Base-by-base conservation (phyloP, 2,797 vertebrate genomes). In the Macrochelys suwanniensis region DNA sequence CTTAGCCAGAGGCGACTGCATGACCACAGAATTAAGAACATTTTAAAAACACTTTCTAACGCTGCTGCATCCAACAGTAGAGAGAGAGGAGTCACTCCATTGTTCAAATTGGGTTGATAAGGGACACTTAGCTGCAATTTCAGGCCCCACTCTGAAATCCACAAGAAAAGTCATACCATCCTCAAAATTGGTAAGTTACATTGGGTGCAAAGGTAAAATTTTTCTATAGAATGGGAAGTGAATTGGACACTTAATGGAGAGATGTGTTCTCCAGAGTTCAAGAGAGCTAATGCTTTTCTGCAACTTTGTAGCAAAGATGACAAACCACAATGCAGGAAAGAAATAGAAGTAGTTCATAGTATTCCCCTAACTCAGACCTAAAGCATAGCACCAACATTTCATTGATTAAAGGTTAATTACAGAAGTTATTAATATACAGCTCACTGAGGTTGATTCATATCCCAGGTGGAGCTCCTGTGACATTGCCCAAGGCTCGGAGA, bases 361-460 rank as follows among this genome's bases (percentile, higher is more conserved):
- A 65, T n/a, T 65, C 61, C 33, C 61, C 61, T 33, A 33, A 16
- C 33, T 65, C 33, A 65, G 61, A 19, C n/a, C 31, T n/a, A n/a
- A 12, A 33, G 33, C 33, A 65, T 5, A 33, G 61, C 61, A 33
- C 16, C 61, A 65, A 76, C 11, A 21, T 82, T 76, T 93, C 68
- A 11, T 83, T 93, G 93, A 42, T 51, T 78, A 71, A 82, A 82
- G 53, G 85, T 59, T 95, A 86, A 95, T 92, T 82, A 89, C 80
- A 91, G 57, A 86, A 92, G 68, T 47, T 57, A n/a, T 79, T 78
- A 33, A n/a, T 33, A 57, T 84, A 74, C 57, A 84, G 83, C 33
- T 74, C 71, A 78, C 49, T 56, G 93, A 7, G 33, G 33, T 19
- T 25, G 4, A 92, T 4, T 54, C 51, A 33, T 68, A 68, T 88